Conservation (phyloP, 2,113 vertebrate species). For the Mirza zaza region DNA sequence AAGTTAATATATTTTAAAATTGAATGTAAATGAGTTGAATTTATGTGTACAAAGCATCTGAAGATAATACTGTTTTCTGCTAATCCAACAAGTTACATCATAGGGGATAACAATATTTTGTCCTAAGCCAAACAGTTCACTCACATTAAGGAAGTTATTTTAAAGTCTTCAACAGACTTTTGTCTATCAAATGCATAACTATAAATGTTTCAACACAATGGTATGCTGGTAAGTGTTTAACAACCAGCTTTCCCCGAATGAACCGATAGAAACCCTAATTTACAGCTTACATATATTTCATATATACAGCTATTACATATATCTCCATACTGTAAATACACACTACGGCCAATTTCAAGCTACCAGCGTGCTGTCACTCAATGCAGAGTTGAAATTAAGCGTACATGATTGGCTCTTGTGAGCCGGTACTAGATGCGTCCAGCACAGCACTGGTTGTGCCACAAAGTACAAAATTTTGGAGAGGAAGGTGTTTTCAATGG, state of each 20-base stretch:
- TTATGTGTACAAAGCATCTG: not conserved
- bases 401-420: not conserved
- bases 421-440: not conserved
- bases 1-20: not conserved
- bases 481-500: not conserved
- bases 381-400: not conserved
- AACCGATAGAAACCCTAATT: not conserved
- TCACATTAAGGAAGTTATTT: slow-evolving; percentile 15
- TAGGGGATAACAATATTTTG: slow-evolving; percentile 37
- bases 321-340: not conserved
- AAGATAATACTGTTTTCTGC: not conserved
- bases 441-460: not conserved
- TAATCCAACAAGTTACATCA: not conserved
- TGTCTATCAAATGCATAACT: not conserved
- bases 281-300: too few species aligned
- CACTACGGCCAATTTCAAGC: not conserved
- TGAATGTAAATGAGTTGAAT: not conserved
- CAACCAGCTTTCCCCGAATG: not conserved
- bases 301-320: not conserved
- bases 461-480: not conserved
- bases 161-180: not conserved
- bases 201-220: not conserved
- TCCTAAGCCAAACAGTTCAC: not conserved
- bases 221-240: not conserved
- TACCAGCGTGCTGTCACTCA: not conserved